These are phyloP conservation scores for Conus betulinus DNA, from an alignment of 1,140 invertebrate species.

Conservation along the genomic window DNA sequence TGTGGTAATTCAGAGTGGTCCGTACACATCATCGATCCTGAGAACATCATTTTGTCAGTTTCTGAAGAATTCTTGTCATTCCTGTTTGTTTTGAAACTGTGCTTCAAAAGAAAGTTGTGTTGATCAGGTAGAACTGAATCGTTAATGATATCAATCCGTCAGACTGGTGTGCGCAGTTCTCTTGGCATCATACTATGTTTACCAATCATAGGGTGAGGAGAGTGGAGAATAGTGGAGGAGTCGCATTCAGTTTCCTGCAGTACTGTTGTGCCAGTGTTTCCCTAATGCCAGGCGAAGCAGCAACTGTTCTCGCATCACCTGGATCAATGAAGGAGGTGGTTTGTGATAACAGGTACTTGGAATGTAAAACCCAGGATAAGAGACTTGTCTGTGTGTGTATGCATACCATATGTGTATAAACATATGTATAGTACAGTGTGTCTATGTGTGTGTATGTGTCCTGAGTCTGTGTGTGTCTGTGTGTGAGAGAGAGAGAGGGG, in stretches of 20 bases:
- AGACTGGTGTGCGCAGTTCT: background rate
- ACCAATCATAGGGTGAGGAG: background rate
- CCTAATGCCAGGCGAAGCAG: background rate
- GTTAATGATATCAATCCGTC: background rate
- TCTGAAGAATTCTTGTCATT: background rate
- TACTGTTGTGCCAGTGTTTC: background rate
- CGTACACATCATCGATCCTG: background rate
- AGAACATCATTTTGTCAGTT: background rate
- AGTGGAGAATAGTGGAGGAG: background rate
- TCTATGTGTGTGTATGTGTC: background rate
- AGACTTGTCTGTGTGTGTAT: background rate
- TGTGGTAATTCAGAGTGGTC: too few species aligned
- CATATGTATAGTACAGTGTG: background rate
- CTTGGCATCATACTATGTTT: background rate
- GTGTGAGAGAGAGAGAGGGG: too few species aligned
- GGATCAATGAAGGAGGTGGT: constrained; percentile 3
- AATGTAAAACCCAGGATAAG: background rate
- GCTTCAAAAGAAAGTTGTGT: too few species aligned
- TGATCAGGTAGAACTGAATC: background rate
- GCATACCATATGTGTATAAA: background rate
- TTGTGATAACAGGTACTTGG: background rate
- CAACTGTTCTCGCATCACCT: background rate
- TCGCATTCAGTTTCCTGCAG: background rate
- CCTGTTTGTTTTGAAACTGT: too few species aligned
- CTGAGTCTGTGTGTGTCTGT: too few species aligned